These are phyloP conservation scores for Lordiphosa mommai DNA, from an alignment of 1,140 invertebrate genomes.

Conservation along the genomic window DNA sequence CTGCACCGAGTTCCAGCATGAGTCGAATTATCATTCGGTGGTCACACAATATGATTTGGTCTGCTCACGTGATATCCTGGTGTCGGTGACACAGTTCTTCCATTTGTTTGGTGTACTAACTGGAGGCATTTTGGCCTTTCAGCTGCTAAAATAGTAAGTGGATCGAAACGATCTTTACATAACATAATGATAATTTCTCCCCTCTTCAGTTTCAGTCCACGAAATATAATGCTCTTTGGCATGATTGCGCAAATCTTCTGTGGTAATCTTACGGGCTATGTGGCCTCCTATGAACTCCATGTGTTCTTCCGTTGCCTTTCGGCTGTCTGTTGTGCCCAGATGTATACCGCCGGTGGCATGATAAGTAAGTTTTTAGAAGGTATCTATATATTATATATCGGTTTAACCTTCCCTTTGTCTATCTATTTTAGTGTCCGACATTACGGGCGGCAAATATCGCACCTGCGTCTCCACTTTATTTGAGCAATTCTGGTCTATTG, in stretches of 20 bases:
- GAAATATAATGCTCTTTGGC: slow-evolving; percentile 78
- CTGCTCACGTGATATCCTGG: slow-evolving; percentile 79
- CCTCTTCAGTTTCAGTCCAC: slow-evolving; percentile 71
- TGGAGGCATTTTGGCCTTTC: slow-evolving; percentile 79
- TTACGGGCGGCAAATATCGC: slow-evolving; percentile 75
- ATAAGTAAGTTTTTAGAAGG: slow-evolving; percentile 67
- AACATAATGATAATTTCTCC: background rate
- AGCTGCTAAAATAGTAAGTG: slow-evolving; percentile 79
- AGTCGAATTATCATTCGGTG: slow-evolving; percentile 66
- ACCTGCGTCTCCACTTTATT: slow-evolving; percentile 77
- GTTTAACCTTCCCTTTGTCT: background rate
- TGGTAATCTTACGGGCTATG: slow-evolving; percentile 78
- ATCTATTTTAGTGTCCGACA: slow-evolving; percentile 70
- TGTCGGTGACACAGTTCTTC: slow-evolving; percentile 80
- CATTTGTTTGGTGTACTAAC: slow-evolving; percentile 80
- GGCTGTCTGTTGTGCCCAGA: slow-evolving; percentile 79
- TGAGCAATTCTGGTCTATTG: slow-evolving; percentile 80
- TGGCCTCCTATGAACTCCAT: slow-evolving; percentile 78
- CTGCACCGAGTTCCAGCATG: slow-evolving; percentile 71
- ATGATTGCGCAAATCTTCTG: slow-evolving; percentile 79
- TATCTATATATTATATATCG: too few relatives aligned
- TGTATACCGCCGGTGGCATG: slow-evolving; percentile 79
- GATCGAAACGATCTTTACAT: background rate
- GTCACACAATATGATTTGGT: slow-evolving; percentile 79
- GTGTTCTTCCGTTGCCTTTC: slow-evolving; percentile 79